Conservation (phyloP, 2,113 vertebrate genomes). For the Trachemys scripta region DNA sequence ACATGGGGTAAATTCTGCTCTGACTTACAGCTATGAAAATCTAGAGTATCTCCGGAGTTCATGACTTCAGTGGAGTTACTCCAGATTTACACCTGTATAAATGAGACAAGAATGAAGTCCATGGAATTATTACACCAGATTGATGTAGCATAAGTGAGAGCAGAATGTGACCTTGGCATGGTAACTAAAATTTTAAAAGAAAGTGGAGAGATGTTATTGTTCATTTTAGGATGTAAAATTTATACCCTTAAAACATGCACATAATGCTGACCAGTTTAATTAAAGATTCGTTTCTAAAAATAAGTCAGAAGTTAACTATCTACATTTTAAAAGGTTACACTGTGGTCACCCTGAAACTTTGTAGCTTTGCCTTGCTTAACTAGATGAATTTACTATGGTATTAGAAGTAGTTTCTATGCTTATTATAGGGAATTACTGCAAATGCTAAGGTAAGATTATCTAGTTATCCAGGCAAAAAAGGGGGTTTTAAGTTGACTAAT, state of each 20-base stretch:
- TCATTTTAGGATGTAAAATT: constrained; percentile 26
- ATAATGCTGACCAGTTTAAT: constrained; percentile 3
- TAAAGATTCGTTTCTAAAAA: not conserved
- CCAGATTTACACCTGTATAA: not conserved
- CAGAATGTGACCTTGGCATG: not conserved
- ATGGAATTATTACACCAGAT: not conserved
- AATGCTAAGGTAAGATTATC: not conserved
- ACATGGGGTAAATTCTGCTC: not conserved
- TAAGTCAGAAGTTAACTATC: constrained; percentile 1
- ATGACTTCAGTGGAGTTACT: not conserved
- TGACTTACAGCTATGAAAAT: not conserved
- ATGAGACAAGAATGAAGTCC: not conserved
- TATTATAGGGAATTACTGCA: not conserved
- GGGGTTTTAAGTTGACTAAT: not conserved
- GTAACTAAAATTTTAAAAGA: not conserved
- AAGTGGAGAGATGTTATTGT: not conserved
- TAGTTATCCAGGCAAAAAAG: not conserved
- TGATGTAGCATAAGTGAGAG: not conserved
- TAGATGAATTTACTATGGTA: not conserved
- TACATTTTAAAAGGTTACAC: not conserved
- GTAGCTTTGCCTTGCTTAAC: constrained; percentile 35
- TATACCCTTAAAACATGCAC: constrained; percentile 15
- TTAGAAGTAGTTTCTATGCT: not conserved
- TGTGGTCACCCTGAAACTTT: constrained; percentile 5
- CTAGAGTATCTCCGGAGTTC: not conserved